phyloP scores from a whole-genome alignment of 1,140 invertebrate species.

The Macrobrachium rosenbergii region DNA sequence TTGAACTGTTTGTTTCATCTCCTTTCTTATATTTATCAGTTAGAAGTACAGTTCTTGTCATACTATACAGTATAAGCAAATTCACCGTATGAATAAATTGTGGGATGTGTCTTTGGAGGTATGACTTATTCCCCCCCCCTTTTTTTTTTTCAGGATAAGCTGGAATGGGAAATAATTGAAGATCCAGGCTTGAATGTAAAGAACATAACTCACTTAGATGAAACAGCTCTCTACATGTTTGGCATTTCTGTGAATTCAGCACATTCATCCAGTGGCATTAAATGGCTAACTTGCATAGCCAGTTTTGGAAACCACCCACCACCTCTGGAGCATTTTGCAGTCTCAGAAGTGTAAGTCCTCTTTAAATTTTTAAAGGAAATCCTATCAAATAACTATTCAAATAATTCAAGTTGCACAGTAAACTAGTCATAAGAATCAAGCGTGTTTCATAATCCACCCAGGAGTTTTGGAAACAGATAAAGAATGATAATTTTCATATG shows the following conservation, averaged over 20 bases:
- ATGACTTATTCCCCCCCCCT: neutral
- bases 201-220: constrained; percentile 29
- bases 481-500: no score
- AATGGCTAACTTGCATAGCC: constrained; percentile 44
- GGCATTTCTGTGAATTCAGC: constrained; percentile 44
- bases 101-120: neutral
- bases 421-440: no score
- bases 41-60: no score
- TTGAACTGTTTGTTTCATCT: no score
- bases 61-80: neutral
- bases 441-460: no score
- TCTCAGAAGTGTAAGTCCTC: constrained; percentile 39
- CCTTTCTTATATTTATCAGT: no score
- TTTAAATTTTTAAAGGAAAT: neutral
- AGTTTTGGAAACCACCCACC: constrained; percentile 22
- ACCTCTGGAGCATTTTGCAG: constrained; percentile 7
- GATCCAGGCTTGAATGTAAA: constrained; percentile 7
- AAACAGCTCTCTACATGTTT: constrained; percentile 37
- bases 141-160: constrained; percentile 30
- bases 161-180: constrained; percentile 25
- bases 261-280: constrained; percentile 48
- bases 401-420: no score
- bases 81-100: neutral
- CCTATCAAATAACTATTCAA: neutral
- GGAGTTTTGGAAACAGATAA: no score